Conservation (phyloP, 2,797 vertebrate genomes). For the Lutjanus campechanus region DNA sequence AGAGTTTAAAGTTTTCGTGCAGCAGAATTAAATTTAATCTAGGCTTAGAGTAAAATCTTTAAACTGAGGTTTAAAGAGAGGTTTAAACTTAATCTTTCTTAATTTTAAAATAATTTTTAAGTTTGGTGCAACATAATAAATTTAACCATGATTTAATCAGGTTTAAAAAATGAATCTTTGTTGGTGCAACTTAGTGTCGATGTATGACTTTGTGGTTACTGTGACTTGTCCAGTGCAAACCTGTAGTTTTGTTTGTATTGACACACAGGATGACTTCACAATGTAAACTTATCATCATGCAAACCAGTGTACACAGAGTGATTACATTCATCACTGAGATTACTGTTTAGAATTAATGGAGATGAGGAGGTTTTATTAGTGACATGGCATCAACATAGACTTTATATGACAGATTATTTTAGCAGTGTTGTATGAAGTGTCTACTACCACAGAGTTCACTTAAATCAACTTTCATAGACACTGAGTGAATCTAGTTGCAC, state of each 20-base stretch:
- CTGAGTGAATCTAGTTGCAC: not conserved
- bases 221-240: not conserved
- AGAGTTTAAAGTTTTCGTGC: too few species aligned
- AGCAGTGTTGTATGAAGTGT: not conserved
- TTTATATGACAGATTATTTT: not conserved
- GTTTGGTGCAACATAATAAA: too few species aligned
- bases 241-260: not conserved
- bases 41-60: too few species aligned
- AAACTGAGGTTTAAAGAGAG: too few species aligned
- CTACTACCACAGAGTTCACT: not conserved
- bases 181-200: not conserved
- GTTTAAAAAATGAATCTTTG: too few species aligned
- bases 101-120: too few species aligned
- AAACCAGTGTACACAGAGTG: not conserved
- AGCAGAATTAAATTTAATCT: too few species aligned
- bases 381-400: not conserved
- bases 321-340: not conserved
- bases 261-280: not conserved
- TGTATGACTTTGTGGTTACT: constrained; percentile 5
- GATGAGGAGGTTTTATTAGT: not conserved
- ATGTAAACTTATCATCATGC: not conserved
- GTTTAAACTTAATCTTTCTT: too few species aligned
- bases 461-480: not conserved
- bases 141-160: too few species aligned
- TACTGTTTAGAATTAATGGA: not conserved